Evolutionary conservation across 2,113 vertebrate genomes (phyloP).

Genomic region (Choloepus hoffmanni): DNA sequence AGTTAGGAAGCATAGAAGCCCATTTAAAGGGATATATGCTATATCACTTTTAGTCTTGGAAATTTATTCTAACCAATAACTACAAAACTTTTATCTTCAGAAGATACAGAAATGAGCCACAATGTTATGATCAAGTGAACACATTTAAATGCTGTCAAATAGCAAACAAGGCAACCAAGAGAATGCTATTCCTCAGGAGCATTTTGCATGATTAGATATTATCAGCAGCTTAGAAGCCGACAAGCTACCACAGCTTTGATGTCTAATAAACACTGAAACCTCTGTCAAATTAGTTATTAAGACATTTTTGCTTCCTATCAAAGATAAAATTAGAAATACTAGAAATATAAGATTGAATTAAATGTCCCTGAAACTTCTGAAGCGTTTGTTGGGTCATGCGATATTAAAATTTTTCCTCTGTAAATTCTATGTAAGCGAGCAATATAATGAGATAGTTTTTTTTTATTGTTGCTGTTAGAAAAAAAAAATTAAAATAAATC

Average conservation of each 20-base stretch:
- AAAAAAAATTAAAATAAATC: constrained; percentile 9
- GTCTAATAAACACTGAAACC: neutral
- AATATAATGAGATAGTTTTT: neutral
- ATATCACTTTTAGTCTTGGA: neutral
- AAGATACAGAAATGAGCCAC: neutral
- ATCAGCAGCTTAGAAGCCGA: neutral
- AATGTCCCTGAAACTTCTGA: neutral
- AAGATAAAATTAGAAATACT: neutral
- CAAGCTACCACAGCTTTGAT: neutral
- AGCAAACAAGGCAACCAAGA: constrained; percentile 51
- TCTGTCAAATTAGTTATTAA: constrained; percentile 3
- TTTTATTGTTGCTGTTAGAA: neutral
- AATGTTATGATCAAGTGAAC: constrained; percentile 51
- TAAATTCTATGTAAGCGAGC: neutral
- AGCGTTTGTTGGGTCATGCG: neutral
- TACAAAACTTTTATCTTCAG: constrained; percentile 48
- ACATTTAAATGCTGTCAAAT: constrained; percentile 66
- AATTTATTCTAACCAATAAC: constrained; percentile 65
- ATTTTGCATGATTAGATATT: constrained; percentile 6
- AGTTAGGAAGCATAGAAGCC: constrained; percentile 7
- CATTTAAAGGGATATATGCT: constrained; percentile 48
- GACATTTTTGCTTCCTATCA: neutral
- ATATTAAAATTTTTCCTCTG: neutral
- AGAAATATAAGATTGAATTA: neutral
- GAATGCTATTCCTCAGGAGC: neutral